Percentiles rank a stretch among this genome's conserved stretches.
These are phyloP conservation scores for Trypoxylon attenuatum DNA, from an alignment of 2,888 invertebrate species.

Conservation along the genomic window DNA sequence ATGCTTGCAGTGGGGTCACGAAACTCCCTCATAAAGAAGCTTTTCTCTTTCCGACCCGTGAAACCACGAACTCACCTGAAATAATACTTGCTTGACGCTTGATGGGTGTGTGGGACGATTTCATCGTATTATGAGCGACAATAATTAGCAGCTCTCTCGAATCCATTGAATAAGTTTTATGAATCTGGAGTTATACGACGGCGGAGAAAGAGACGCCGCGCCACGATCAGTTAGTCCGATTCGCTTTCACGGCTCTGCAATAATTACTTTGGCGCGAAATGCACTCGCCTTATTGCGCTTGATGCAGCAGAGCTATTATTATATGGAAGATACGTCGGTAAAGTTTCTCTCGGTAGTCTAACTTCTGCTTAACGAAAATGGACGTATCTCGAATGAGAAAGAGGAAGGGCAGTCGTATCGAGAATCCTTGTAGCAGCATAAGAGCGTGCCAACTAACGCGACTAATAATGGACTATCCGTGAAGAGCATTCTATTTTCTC, in stretches of 20 bases:
- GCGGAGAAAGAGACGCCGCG: not conserved
- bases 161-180: constrained; percentile 41
- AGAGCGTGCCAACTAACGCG: no score
- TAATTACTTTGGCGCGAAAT: constrained; percentile 43
- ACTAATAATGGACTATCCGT: no score
- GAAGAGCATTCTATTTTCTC: not conserved
- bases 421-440: no score
- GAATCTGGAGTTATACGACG: constrained; percentile 21
- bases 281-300: constrained; percentile 16
- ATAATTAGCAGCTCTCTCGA: constrained; percentile 46
- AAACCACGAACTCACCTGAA: no score
- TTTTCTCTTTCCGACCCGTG: no score
- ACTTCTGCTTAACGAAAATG: constrained; percentile 29
- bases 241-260: constrained; percentile 24
- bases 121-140: constrained; percentile 19
- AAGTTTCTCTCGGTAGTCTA: constrained; percentile 17
- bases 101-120: constrained; percentile 14
- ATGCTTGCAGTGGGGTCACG: no score
- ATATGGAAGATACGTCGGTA: no score
- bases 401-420: no score
- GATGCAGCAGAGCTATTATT: no score
- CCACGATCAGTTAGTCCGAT: constrained; percentile 5
- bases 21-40: no score
- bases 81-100: not conserved
- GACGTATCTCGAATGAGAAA: no score